Evolutionary conservation across 2,797 vertebrate genomes (phyloP).

Genomic region (Malurus splendens): DNA sequence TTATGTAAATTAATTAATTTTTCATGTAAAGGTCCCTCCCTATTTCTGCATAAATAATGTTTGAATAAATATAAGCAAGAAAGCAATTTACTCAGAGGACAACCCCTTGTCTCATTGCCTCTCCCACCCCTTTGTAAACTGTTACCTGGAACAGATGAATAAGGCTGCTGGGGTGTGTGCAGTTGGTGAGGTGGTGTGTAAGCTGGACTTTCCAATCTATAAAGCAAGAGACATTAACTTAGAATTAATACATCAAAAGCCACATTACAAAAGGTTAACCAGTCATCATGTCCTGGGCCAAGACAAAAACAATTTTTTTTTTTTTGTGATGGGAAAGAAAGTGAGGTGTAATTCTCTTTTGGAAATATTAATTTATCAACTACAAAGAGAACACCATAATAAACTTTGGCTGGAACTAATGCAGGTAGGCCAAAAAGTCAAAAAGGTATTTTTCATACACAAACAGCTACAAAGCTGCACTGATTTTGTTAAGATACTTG

Average conservation of each 20-base stretch:
- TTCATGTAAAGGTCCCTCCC: not conserved
- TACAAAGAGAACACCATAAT: not conserved
- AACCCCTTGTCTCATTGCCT: not conserved
- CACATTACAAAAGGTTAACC: not conserved
- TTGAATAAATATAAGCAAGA: not conserved
- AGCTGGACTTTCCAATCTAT: constrained; percentile 53
- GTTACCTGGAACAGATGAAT: constrained; percentile 82
- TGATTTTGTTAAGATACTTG: not conserved
- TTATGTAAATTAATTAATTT: not conserved
- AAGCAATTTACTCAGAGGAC: not conserved
- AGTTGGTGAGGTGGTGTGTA: constrained; percentile 44
- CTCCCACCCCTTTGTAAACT: not conserved
- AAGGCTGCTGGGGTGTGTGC: constrained; percentile 73
- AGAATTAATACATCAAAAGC: not conserved
- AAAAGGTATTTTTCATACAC: not conserved
- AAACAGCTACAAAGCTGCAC: not conserved
- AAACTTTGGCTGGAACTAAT: not conserved
- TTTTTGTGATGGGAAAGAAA: not conserved
- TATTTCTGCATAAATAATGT: not conserved
- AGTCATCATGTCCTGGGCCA: not conserved
- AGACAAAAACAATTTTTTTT: not conserved
- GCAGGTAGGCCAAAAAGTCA: not conserved
- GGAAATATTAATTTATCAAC: not conserved
- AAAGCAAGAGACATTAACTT: constrained; percentile 37
- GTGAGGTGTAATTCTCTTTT: not conserved